Evolutionary conservation across 2,888 invertebrate genomes (phyloP), one percentile per base, ranked within the genome.

Genomic region (Yponomeuta sedellus): DNA sequence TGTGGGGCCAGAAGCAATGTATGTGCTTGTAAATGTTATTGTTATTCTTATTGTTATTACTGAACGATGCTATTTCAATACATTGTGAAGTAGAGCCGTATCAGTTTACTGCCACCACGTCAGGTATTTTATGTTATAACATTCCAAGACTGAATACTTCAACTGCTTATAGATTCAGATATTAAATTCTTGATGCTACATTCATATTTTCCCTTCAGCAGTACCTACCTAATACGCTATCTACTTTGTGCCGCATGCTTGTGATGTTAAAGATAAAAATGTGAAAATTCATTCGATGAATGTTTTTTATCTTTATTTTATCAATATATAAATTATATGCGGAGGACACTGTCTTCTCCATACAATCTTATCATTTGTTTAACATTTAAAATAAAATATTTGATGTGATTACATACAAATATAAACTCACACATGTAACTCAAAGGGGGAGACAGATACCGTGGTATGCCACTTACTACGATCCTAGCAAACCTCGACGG

Each of bases 111-210:
- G 68, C 69, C 67, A 12, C 44, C 44, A 52, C 44, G 73, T 64
- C 72, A 77, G 75, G 70, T 78, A 78, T 79, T 76, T 76, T 73
- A 74, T 74, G 73, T 74, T 79, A 79, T 75, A 77, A 79, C 77
- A 82, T 81, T 78, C 78, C 74, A 68, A 71, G 71, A 75, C 73
- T 75, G 80, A 82, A 87, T 86, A 84, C 85, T 81, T 79, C 74
- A 80, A 81, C 76, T 76, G 76, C 79, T 78, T 78, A 77, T 77
- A 66, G 64, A 63, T 65, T 79, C 75, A 79, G 78, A 86, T 88
- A 88, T 88, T 82, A 85, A 86, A 87, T 87, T 88, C 85, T 79
- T 78, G 22, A 56, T 67, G 44, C 58, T 12, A 40, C 12, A 52
- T 63, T 65, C 40, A 57, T 57, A 65, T 67, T 58, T 67, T 65